A percentile compares a stretch with the other conserved stretches of the same genome.
These are phyloP conservation scores for Nomada flava DNA, from an alignment of 2,888 invertebrate species.

Conservation along the genomic window DNA sequence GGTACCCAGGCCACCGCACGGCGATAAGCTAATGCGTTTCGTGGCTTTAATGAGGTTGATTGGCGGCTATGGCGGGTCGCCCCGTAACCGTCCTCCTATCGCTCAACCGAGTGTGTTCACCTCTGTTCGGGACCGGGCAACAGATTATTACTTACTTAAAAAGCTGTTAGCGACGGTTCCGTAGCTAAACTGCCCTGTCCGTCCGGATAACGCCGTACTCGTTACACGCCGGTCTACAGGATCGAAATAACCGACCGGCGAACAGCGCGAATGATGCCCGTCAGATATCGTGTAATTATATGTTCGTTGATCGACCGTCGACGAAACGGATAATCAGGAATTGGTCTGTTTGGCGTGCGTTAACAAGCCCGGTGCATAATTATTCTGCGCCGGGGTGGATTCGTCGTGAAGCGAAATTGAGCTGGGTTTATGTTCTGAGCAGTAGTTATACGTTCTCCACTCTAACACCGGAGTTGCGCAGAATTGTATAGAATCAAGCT, in stretches of 20 bases:
- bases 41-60: conserved; percentile 81
- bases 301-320: conserved; percentile 22
- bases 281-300: conserved; percentile 44
- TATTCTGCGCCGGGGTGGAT: conserved; percentile 3
- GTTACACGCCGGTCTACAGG: conserved; percentile 32
- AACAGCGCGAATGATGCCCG: conserved; percentile 24
- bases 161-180: conserved; percentile 76
- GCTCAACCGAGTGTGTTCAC: conserved; percentile 74
- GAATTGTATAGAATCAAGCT: too few species aligned
- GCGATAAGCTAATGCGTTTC: conserved; percentile 82
- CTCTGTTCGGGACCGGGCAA: conserved; percentile 76
- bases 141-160: conserved; percentile 81
- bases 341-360: conserved; percentile 6
- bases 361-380: conserved; percentile 44
- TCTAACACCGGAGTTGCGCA: too few species aligned
- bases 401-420: not conserved
- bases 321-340: conserved; percentile 36
- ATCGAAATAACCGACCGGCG: conserved; percentile 23
- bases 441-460: too few species aligned
- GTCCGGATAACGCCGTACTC: conserved; percentile 57
- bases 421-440: too few species aligned
- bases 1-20: conserved; percentile 70
- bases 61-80: conserved; percentile 75
- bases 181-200: conserved; percentile 69
- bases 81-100: conserved; percentile 72